Percentiles rank a stretch among this genome's conserved stretches.
These are phyloP conservation scores for Physella acuta DNA, from an alignment of 1,140 invertebrate species.

Conservation along the genomic window DNA sequence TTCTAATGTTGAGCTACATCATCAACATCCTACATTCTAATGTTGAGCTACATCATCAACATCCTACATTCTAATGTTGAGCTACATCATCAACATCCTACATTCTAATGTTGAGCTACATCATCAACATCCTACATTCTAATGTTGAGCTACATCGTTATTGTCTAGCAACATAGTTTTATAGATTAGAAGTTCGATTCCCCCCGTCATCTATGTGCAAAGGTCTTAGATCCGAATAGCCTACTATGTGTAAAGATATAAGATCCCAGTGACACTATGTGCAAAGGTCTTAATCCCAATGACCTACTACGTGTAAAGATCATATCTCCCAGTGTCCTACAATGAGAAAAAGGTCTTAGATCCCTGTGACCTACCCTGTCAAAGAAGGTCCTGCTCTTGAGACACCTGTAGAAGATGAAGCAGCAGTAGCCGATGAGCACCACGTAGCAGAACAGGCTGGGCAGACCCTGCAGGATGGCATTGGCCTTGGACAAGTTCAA, in stretches of 20 bases:
- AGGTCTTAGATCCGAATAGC: background rate
- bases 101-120: too few species aligned
- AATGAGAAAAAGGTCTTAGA: background rate
- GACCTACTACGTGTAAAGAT: background rate
- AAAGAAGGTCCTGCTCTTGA: background rate
- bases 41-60: too few species aligned
- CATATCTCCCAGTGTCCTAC: background rate
- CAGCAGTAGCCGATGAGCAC: slow-evolving; percentile 7
- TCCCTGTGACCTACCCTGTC: slow-evolving; percentile 4
- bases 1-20: too few species aligned
- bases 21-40: too few species aligned
- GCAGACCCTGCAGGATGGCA: slow-evolving; percentile 9
- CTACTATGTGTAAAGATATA: background rate
- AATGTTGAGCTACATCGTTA: too few species aligned
- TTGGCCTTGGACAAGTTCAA: too few species aligned
- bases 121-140: too few species aligned
- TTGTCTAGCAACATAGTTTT: too few species aligned
- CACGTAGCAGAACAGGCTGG: slow-evolving; percentile 15
- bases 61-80: too few species aligned
- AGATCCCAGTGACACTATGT: background rate
- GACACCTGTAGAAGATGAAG: slow-evolving; percentile 13
- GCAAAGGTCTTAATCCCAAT: background rate
- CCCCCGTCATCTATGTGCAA: background rate
- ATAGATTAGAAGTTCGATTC: too few species aligned
- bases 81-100: too few species aligned